A percentile compares a stretch with the other conserved stretches of the same genome.
phyloP scores from a whole-genome alignment of 2,888 invertebrate species.

The Drosophila anceps region DNA sequence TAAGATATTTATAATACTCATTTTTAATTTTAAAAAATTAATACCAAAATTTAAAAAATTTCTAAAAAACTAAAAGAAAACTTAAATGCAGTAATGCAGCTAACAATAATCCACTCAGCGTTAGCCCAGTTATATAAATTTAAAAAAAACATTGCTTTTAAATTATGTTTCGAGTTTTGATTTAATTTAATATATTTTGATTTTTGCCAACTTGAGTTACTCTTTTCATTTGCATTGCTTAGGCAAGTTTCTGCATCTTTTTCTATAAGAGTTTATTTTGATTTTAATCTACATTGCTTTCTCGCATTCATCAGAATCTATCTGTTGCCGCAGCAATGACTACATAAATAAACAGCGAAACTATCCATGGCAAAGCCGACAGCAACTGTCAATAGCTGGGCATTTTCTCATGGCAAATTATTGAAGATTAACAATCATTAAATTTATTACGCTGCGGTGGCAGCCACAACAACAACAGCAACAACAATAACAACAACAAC shows the following conservation, averaged over 20 bases:
- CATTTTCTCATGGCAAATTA: constrained; percentile 81
- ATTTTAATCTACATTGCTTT: background rate
- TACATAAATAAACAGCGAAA: constrained; percentile 49
- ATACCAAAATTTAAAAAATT: too few relatives aligned
- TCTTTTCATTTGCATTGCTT: too few relatives aligned
- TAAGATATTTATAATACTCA: too few relatives aligned
- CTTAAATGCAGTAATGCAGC: too few relatives aligned
- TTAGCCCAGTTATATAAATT: too few relatives aligned
- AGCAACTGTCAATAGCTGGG: constrained; percentile 58
- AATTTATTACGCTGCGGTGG: constrained; percentile 70
- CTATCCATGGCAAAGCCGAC: constrained; percentile 53
- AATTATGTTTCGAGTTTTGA: too few relatives aligned
- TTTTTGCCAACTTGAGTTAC: too few relatives aligned
- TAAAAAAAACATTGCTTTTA: too few relatives aligned
- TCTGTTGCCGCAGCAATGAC: background rate
- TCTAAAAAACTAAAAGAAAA: too few relatives aligned
- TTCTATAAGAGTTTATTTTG: background rate
- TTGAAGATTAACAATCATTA: constrained; percentile 80
- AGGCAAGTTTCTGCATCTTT: background rate
- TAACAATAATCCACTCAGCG: too few relatives aligned
- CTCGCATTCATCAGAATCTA: background rate
- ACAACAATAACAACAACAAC: background rate
- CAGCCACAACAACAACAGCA: constrained; percentile 37
- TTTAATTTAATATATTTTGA: too few relatives aligned
- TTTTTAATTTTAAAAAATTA: too few relatives aligned